Evolutionary conservation across 2,888 invertebrate species (phyloP), one percentile per base, ranked within the genome.

Genomic region (Drymonia ruficornis): DNA sequence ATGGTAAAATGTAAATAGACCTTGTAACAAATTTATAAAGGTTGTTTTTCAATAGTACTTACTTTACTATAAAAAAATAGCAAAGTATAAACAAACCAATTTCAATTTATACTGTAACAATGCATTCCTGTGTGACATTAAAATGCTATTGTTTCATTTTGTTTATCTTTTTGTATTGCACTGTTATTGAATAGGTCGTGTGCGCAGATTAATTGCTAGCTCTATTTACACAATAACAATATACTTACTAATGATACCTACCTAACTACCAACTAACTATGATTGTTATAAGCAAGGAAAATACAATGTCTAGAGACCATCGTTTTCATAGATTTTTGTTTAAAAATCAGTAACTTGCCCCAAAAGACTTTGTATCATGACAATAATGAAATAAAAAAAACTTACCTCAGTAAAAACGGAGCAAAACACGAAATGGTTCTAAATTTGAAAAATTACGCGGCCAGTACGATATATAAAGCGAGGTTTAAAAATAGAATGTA

Each of bases 51-150:
- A 23, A 23, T 23, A 23, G 23, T 2, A 23, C 7, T 23, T 23
- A 23, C 12, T 40, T 15, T 38, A 9, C 1, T 40, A 40, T 16
- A 8, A n/a, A 16, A 40, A 40, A 40, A 40, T 40, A 40, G 16
- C 40, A 34, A 50, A 29, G 12, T 56, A 56, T 18, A 45, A 48
- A n/a, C n/a, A n/a, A 53, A 50, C 52, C 57, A 42, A 8, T 55
- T 48, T 55, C 48, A 53, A 52, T 55, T 49, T 28, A 23, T 42
- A 16, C 13, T 43, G 50, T 50, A 63, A 68, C 64, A 70, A 70
- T 70, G 61, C 55, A 67, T 70, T 64, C 61, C 52, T 47, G 43
- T 48, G 12, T 44, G 55, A 52, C 58, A 53, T 56, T 48, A 53
- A 56, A 66, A 52, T 53, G 67, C 61, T 46, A 49, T 46, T 28